Conservation (phyloP, 2,888 invertebrate genomes). For the Papilio gigon region DNA sequence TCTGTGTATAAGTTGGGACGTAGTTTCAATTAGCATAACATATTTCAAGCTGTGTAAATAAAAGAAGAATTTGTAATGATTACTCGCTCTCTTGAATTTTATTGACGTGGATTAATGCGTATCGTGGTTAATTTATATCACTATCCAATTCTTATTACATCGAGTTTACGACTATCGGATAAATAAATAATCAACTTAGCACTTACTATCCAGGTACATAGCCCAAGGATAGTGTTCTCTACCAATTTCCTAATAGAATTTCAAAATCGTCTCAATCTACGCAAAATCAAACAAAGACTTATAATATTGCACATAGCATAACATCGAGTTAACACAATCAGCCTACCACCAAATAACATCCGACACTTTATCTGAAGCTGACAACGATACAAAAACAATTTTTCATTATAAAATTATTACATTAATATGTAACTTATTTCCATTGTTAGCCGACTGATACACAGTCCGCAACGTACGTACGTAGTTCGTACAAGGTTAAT, state of each 20-base stretch:
- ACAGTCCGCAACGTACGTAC: slow-evolving; percentile 5
- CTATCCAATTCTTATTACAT: too few species aligned
- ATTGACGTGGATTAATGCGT: neutral
- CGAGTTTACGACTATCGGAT: too few species aligned
- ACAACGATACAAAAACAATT: neutral
- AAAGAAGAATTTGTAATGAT: slow-evolving; percentile 11
- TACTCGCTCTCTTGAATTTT: neutral
- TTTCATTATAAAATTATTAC: neutral
- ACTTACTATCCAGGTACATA: too few species aligned
- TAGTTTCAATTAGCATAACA: slow-evolving; percentile 9
- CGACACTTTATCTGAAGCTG: neutral
- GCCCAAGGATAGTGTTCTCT: too few species aligned
- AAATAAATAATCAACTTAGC: too few species aligned
- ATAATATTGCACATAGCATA: too few species aligned
- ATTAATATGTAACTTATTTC: neutral
- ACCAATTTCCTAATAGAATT: too few species aligned
- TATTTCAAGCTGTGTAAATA: slow-evolving; percentile 27
- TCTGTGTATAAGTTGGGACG: neutral
- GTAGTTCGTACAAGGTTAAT: slow-evolving; percentile 24
- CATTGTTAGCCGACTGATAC: slow-evolving; percentile 4
- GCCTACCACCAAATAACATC: neutral
- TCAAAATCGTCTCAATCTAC: too few species aligned
- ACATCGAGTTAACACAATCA: too few species aligned
- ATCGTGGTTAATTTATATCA: neutral
- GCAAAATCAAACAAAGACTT: too few species aligned